These are phyloP conservation scores for Tribolium freemani DNA, from an alignment of 2,888 invertebrate species.

Conservation along the genomic window DNA sequence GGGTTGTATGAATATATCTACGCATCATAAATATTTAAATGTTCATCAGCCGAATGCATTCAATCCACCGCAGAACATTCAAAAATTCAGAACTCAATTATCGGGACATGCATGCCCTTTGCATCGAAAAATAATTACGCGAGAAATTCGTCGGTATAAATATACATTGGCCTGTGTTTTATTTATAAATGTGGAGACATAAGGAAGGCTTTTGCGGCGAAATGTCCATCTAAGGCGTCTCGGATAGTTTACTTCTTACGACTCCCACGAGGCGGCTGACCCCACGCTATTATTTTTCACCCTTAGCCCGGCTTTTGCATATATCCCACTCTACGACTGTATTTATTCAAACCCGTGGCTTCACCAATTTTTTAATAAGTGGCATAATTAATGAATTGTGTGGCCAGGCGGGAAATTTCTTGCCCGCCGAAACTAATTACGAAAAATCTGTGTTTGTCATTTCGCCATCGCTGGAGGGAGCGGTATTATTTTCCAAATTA, in stretches of 20 bases:
- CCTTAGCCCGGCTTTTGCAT: conserved; percentile 67
- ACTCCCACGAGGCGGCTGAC: conserved; percentile 65
- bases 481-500: conserved; percentile 48
- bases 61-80: conserved; percentile 57
- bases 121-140: conserved; percentile 16
- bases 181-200: conserved; percentile 63
- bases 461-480: conserved; percentile 2
- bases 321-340: conserved; percentile 60
- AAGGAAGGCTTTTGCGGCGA: conserved; percentile 59
- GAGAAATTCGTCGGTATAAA: conserved; percentile 36
- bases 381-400: not conserved
- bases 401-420: too few relatives aligned
- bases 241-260: conserved; percentile 65
- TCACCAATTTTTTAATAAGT: not conserved
- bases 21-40: conserved; percentile 62
- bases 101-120: conserved; percentile 50
- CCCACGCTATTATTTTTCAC: conserved; percentile 68
- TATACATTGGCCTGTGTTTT: conserved; percentile 53
- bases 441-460: conserved; percentile 40
- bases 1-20: conserved; percentile 60
- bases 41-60: conserved; percentile 56
- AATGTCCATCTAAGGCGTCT: conserved; percentile 61
- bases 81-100: conserved; percentile 62
- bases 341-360: conserved; percentile 8
- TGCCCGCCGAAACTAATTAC: not conserved